Conservation (phyloP, 2,113 vertebrate species). For the Esox niger region DNA sequence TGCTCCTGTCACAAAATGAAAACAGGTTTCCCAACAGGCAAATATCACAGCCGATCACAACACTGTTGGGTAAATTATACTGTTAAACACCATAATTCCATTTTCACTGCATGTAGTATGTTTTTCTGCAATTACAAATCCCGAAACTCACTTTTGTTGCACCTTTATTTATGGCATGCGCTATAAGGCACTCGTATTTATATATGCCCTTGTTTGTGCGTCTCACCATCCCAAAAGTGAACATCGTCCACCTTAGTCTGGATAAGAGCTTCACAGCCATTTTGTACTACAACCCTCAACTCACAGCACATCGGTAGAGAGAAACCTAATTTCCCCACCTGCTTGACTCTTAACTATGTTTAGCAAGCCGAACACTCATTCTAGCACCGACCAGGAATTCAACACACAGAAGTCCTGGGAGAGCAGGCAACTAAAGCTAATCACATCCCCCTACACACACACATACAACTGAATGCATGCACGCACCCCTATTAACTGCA, state of each 20-base stretch:
- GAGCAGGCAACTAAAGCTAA: slow-evolving; percentile 53
- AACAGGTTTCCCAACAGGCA: too few species aligned
- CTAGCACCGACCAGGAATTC: neutral
- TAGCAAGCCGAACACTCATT: slow-evolving; percentile 57
- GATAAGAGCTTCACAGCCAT: slow-evolving; percentile 14
- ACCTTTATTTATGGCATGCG: too few species aligned
- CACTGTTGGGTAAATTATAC: too few species aligned
- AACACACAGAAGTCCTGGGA: slow-evolving; percentile 46
- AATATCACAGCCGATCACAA: too few species aligned
- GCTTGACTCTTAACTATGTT: slow-evolving; percentile 53
- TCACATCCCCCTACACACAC: slow-evolving; percentile 42
- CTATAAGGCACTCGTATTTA: too few species aligned
- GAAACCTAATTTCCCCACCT: slow-evolving; percentile 40
- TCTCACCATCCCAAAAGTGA: neutral
- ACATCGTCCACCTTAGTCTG: slow-evolving; percentile 7
- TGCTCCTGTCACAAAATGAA: too few species aligned
- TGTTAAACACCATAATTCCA: too few species aligned
- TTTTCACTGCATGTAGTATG: too few species aligned
- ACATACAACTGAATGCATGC: slow-evolving; percentile 39
- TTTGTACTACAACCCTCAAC: slow-evolving; percentile 21
- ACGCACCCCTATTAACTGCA: too few species aligned
- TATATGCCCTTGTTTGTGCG: neutral
- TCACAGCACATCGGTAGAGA: slow-evolving; percentile 55
- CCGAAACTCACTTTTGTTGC: too few species aligned
- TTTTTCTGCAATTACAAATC: too few species aligned